Percentiles rank a stretch among this genome's conserved stretches.
Evolutionary conservation across 2,888 invertebrate genomes (phyloP).

Genomic region (Augochlorella aurata): DNA sequence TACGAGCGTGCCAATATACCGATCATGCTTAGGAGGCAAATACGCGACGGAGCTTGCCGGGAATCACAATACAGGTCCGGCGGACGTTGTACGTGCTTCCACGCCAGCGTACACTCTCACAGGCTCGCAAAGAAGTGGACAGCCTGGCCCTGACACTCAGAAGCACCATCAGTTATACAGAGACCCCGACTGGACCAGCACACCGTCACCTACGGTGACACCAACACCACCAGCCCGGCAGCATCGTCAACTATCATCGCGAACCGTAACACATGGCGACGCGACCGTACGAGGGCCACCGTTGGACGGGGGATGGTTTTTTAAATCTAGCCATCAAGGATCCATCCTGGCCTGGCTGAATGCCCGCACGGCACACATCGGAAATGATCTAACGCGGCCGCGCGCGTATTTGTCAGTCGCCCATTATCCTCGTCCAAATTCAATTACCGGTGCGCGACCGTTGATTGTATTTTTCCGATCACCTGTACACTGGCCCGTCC

Average conservation of each 20-base stretch:
- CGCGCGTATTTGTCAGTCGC: constrained; percentile 69
- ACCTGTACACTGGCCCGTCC: constrained; percentile 40
- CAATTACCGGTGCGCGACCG: constrained; percentile 66
- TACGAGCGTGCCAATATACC: constrained; percentile 50
- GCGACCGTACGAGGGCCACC: constrained; percentile 56
- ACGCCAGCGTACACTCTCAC: constrained; percentile 51
- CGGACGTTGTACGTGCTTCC: constrained; percentile 40
- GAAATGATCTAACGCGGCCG: constrained; percentile 71
- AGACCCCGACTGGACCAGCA: constrained; percentile 72
- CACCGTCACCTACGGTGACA: constrained; percentile 43
- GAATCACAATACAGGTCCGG: constrained; percentile 51
- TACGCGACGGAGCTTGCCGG: constrained; percentile 38
- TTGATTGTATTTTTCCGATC: constrained; percentile 61
- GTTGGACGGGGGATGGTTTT: constrained; percentile 68
- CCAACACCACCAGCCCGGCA: constrained; percentile 34
- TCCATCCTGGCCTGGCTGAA: constrained; percentile 75
- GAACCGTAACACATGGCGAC: constrained; percentile 68
- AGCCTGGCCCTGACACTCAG: constrained; percentile 80
- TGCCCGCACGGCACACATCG: constrained; percentile 71
- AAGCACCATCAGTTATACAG: constrained; percentile 81
- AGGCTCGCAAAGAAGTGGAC: constrained; percentile 78
- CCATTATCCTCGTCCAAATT: constrained; percentile 72
- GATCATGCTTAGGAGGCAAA: constrained; percentile 53
- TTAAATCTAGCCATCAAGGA: constrained; percentile 77
- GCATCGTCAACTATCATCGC: constrained; percentile 53